Conservation (phyloP, 2,797 vertebrate species). For the Chelonia mydas region DNA sequence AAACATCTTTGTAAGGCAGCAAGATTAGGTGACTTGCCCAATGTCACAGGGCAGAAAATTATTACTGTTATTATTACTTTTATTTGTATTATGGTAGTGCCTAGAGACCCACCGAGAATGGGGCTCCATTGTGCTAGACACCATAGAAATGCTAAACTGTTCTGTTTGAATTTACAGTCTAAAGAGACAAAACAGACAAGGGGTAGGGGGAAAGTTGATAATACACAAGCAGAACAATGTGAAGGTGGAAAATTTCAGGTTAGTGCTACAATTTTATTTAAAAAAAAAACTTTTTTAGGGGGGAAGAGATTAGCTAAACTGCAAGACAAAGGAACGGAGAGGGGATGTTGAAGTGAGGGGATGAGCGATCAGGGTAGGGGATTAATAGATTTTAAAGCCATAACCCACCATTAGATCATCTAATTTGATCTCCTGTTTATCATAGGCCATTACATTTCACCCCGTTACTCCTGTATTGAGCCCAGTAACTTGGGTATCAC, state of each 20-base stretch:
- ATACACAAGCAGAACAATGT: not conserved
- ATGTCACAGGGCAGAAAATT: not conserved
- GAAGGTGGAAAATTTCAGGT: not conserved
- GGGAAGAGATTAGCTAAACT: not conserved
- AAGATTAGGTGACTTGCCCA: not conserved
- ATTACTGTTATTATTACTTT: not conserved
- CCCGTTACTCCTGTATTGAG: not conserved
- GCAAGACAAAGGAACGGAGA: not conserved
- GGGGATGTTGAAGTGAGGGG: not conserved
- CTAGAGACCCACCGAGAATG: not conserved
- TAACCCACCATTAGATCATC: not conserved
- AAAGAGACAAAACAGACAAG: not conserved
- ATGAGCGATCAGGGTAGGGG: not conserved
- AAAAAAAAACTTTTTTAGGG: not conserved
- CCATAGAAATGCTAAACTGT: not conserved
- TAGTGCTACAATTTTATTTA: not conserved
- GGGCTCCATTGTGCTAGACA: not conserved
- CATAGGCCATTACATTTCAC: accelerated
- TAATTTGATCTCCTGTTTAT: no score
- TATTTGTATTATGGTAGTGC: not conserved
- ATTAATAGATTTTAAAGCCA: not conserved
- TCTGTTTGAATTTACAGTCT: accelerated
- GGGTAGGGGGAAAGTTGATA: not conserved
- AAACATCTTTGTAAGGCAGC: not conserved
- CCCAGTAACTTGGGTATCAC: not conserved